Conservation (phyloP, 35 echinoderm and acorn worm species). For the Holothuria glaberrima region DNA sequence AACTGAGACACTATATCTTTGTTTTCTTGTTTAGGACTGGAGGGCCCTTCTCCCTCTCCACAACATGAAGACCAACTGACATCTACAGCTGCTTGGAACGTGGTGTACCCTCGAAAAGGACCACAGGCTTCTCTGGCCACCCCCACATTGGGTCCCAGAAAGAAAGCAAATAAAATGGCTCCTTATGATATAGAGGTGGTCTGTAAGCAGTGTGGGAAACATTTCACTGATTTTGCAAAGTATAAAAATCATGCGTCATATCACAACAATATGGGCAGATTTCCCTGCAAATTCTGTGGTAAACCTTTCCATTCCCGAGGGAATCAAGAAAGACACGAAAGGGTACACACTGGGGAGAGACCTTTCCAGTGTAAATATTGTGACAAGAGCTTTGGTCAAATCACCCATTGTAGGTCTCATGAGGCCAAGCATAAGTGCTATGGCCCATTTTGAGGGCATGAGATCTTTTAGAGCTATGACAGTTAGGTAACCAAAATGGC, state of each 20-base stretch:
- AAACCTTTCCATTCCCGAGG: constrained; percentile 12
- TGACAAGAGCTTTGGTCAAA: constrained; percentile 20
- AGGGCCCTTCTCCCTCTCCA: no score
- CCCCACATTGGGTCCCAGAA: no score
- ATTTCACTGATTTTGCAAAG: constrained; percentile 26
- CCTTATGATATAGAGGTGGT: background rate
- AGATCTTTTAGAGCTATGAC: no score
- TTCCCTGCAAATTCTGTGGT: constrained; percentile 3
- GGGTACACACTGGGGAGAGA: constrained; percentile 51
- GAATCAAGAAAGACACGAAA: constrained; percentile 28
- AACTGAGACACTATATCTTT: no score
- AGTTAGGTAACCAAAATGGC: no score
- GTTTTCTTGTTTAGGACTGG: no score
- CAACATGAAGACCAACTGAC: no score
- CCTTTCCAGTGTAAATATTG: constrained; percentile 48
- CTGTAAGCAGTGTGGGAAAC: constrained; percentile 32
- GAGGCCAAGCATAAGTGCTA: background rate
- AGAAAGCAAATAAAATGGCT: no score
- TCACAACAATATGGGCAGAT: background rate
- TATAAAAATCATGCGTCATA: constrained; percentile 27
- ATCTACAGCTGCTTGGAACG: no score
- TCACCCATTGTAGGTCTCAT: background rate
- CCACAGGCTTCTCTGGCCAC: no score
- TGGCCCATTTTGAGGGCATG: no score
- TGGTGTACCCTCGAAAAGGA: no score